phyloP scores from a whole-genome alignment of 2,113 vertebrate species.

The Zootoca vivipara region DNA sequence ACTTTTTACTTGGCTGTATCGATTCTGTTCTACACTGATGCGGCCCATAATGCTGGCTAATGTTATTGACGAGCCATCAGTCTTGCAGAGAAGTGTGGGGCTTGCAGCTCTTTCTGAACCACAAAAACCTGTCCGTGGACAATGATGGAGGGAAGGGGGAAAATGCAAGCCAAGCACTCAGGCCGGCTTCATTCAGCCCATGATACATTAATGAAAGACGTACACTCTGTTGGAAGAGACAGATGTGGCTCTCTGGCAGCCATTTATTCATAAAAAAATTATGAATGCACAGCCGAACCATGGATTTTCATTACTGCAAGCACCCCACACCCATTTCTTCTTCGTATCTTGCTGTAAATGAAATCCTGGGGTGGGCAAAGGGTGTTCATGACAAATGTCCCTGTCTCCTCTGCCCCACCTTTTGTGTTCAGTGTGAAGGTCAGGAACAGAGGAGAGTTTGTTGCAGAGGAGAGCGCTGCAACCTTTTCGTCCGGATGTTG shows the following conservation, averaged over 20 bases:
- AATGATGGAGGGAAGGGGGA: slow-evolving; percentile 88
- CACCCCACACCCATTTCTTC: slow-evolving; percentile 68
- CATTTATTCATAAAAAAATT: slow-evolving; percentile 87
- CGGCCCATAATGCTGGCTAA: slow-evolving; percentile 93
- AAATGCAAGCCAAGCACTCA: slow-evolving; percentile 87
- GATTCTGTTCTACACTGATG: slow-evolving; percentile 94
- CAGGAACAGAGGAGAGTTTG: slow-evolving; percentile 24
- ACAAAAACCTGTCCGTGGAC: slow-evolving; percentile 87
- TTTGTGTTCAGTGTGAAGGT: slow-evolving; percentile 34
- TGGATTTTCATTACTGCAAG: slow-evolving; percentile 75
- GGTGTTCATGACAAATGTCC: slow-evolving; percentile 21
- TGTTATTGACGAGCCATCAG: slow-evolving; percentile 99
- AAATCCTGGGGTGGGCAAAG: slow-evolving; percentile 49
- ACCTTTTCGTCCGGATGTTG: slow-evolving; percentile 29
- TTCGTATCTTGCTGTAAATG: slow-evolving; percentile 67
- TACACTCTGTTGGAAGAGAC: slow-evolving; percentile 67
- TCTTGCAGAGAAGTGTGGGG: slow-evolving; percentile 90
- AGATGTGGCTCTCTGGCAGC: slow-evolving; percentile 75
- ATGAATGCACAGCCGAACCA: slow-evolving; percentile 77
- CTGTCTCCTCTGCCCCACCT: slow-evolving; percentile 4
- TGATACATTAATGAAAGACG: slow-evolving; percentile 77
- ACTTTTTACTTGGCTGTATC: slow-evolving; percentile 91
- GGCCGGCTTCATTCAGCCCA: slow-evolving; percentile 63
- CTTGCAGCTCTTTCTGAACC: slow-evolving; percentile 88
- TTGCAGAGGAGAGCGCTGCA: neutral